A percentile compares a stretch with the other conserved stretches of the same genome.
Evolutionary conservation across 2,888 invertebrate genomes (phyloP).

Genomic region (Microdon myrmicae): DNA sequence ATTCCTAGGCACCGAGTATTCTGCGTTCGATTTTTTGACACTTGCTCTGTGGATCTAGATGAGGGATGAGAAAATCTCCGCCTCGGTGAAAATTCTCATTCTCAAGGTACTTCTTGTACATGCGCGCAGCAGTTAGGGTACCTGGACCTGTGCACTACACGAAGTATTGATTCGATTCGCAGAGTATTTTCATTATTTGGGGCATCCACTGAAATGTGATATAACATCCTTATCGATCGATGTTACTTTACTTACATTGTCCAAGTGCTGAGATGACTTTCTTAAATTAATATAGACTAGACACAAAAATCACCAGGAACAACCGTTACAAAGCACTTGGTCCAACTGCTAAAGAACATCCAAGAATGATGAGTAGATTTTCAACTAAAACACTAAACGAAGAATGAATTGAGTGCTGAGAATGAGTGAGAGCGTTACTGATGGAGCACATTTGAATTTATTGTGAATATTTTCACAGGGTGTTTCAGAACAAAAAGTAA

Average conservation of each 20-base stretch:
- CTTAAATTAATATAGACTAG: too few relatives aligned
- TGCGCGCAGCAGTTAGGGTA: conserved; percentile 45
- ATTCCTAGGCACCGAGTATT: background rate
- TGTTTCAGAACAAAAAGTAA: too few relatives aligned
- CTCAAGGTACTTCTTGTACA: conserved; percentile 31
- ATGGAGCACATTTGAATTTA: too few relatives aligned
- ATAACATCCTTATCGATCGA: too few relatives aligned
- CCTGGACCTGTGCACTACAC: background rate
- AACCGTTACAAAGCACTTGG: conserved; percentile 22
- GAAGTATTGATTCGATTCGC: too few relatives aligned
- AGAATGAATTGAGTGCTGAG: background rate
- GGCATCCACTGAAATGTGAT: conserved; percentile 12
- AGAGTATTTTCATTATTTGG: too few relatives aligned
- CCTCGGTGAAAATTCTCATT: conserved; percentile 33
- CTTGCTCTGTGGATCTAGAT: conserved; percentile 19
- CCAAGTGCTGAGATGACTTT: too few relatives aligned
- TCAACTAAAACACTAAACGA: background rate
- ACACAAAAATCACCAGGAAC: too few relatives aligned
- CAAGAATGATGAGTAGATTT: conserved; percentile 8
- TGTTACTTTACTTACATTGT: conserved; percentile 36
- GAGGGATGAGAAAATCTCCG: conserved; percentile 34
- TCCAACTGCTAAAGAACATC: conserved; percentile 16
- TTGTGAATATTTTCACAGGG: too few relatives aligned
- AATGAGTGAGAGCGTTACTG: too few relatives aligned
- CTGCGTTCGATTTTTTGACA: conserved; percentile 16